Evolutionary conservation across 1,140 invertebrate genomes (phyloP).

Genomic region (Lepidostoma basale): DNA sequence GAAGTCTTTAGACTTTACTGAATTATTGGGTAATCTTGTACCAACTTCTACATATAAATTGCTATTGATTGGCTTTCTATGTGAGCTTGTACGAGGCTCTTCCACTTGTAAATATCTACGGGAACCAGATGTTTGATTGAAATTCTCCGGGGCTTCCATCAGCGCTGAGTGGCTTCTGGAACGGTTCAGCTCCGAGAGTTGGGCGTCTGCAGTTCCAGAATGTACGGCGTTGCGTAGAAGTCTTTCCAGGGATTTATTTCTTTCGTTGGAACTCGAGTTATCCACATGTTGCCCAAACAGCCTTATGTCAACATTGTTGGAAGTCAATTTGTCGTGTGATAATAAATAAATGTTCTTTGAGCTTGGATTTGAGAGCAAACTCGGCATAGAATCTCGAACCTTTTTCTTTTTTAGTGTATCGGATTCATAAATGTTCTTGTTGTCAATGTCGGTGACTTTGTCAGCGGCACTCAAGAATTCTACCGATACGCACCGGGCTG

Average conservation of each 20-base stretch:
- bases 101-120: constrained; percentile 2
- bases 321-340: constrained; percentile 52
- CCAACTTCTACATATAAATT: constrained; percentile 28
- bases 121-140: constrained; percentile 8
- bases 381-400: constrained; percentile 57
- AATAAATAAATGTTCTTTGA: constrained; percentile 63
- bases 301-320: constrained; percentile 10
- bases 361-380: constrained; percentile 54
- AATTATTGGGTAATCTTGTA: neutral
- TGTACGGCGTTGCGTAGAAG: constrained; percentile 31
- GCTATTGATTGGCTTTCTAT: constrained; percentile 25
- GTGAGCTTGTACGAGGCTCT: neutral
- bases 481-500: constrained; percentile 69
- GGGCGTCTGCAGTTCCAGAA: constrained; percentile 1
- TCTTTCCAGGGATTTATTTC: constrained; percentile 34
- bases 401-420: constrained; percentile 68
- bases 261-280: constrained; percentile 8
- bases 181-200: constrained; percentile 20
- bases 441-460: constrained; percentile 73
- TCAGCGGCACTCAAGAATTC: constrained; percentile 71
- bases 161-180: constrained; percentile 22
- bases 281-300: constrained; percentile 33
- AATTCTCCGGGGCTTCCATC: constrained; percentile 5
- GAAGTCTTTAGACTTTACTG: neutral
- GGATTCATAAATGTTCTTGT: constrained; percentile 78